Evolutionary conservation across 2,113 vertebrate genomes (phyloP).

Genomic region (Pao palembangensis): DNA sequence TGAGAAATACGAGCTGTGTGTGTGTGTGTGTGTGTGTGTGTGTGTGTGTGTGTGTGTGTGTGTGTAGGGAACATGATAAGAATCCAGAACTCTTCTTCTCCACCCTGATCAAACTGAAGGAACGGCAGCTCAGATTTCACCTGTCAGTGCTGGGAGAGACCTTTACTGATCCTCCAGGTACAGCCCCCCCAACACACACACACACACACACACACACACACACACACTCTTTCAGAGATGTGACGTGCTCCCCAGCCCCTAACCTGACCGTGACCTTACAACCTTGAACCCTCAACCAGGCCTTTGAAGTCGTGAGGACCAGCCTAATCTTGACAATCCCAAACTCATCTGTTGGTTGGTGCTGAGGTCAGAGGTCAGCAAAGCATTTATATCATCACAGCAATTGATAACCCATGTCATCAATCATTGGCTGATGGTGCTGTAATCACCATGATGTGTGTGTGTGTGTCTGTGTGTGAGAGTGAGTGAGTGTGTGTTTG

Average conservation of each 20-base stretch:
- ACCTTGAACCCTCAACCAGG: too few species aligned
- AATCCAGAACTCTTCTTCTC: constrained; percentile 91
- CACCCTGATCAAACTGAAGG: constrained; percentile 84
- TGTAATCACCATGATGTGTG: too few species aligned
- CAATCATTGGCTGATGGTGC: constrained; percentile 61
- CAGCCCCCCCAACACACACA: constrained; percentile 8
- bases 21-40: constrained; percentile 7
- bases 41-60: constrained; percentile 4
- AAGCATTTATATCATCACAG: too few species aligned
- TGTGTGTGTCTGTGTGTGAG: too few species aligned
- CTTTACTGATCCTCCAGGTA: constrained; percentile 92
- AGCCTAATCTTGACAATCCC: too few species aligned
- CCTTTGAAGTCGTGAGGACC: too few species aligned
- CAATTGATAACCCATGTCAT: too few species aligned
- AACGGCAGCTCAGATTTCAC: constrained; percentile 77
- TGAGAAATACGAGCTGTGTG: too few species aligned
- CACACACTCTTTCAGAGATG: neutral
- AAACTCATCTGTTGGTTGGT: too few species aligned
- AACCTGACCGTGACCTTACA: too few species aligned
- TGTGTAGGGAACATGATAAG: constrained; percentile 95
- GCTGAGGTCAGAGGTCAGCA: constrained; percentile 35
- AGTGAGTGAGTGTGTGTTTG: too few species aligned
- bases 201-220: constrained; percentile 8
- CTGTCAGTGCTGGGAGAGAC: constrained; percentile 92
- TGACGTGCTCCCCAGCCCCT: too few species aligned